A percentile compares a stretch with the other conserved stretches of the same genome.
These are phyloP conservation scores for Pachyramphus minor DNA, from an alignment of 2,113 vertebrate genomes.

Conservation along the genomic window DNA sequence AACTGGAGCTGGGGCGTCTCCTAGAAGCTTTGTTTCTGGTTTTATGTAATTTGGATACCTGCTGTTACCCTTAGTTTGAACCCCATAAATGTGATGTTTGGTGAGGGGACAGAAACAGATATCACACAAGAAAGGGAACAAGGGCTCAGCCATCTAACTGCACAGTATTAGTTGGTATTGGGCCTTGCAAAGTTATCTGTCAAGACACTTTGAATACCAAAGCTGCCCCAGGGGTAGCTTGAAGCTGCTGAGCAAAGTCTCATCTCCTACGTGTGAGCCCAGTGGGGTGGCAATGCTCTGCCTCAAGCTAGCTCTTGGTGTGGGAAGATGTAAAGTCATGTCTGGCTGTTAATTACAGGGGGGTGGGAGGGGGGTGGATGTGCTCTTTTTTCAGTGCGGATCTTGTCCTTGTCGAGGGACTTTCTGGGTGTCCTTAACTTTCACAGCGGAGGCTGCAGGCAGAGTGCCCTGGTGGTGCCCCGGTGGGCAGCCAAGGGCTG, in stretches of 20 bases:
- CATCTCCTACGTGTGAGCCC: neutral
- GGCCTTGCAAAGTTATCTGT: neutral
- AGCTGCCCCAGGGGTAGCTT: neutral
- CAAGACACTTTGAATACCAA: neutral
- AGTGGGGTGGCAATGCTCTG: neutral
- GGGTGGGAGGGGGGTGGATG: neutral
- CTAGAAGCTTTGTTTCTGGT: neutral
- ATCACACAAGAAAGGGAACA: neutral
- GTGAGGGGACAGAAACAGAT: neutral
- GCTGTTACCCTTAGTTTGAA: slow-evolving; percentile 25
- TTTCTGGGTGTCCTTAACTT: fast-evolving
- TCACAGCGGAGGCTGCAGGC: too few relatives aligned
- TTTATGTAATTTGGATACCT: neutral
- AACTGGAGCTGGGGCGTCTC: neutral
- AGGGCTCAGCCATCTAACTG: neutral
- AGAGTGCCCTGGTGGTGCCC: neutral
- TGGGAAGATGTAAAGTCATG: neutral
- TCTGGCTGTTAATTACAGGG: neutral
- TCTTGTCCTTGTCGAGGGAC: neutral
- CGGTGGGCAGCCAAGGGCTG: fast-evolving
- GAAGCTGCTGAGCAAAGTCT: neutral
- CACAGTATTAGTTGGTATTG: fast-evolving
- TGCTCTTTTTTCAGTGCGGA: neutral
- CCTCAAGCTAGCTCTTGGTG: neutral
- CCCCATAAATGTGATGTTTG: neutral